phyloP scores from a whole-genome alignment of 2,888 invertebrate genomes.

The Boloria euphrosyne region DNA sequence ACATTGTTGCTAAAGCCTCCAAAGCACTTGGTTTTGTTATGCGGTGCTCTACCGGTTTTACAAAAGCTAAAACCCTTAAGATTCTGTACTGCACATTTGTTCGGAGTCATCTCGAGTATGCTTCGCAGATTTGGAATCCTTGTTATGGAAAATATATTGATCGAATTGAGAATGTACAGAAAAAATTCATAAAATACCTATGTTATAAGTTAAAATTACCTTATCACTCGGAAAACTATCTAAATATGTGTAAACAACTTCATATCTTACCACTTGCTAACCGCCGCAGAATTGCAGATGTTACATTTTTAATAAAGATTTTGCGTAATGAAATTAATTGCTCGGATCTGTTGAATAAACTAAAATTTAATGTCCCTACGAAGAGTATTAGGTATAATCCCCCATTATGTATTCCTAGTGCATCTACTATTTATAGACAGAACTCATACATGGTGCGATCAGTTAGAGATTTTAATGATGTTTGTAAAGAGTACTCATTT shows the following conservation, averaged over 20 bases:
- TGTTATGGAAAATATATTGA: neutral
- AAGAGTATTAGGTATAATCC: conserved; percentile 4
- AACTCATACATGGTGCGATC: neutral
- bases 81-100: neutral
- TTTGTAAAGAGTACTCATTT: neutral
- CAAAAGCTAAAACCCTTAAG: neutral
- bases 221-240: conserved; percentile 1
- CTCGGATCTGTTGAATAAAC: neutral
- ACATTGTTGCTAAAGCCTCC: neutral
- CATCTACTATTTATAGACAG: conserved; percentile 3
- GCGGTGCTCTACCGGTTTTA: neutral
- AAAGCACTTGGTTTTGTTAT: neutral
- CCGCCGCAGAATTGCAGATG: conserved; percentile 1
- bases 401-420: neutral
- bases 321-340: neutral
- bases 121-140: neutral
- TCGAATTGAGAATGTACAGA: neutral
- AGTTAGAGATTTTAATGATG: neutral
- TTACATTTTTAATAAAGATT: conserved; percentile 3
- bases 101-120: neutral
- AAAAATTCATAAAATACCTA: neutral
- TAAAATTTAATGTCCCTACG: neutral
- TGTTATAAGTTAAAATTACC: neutral
- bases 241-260: conserved; percentile 1
- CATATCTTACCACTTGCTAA: conserved; percentile 1